A percentile compares a stretch with the other conserved stretches of the same genome.
Evolutionary conservation across 2,888 invertebrate species (phyloP).

Genomic region (Tetanocera ferruginea): DNA sequence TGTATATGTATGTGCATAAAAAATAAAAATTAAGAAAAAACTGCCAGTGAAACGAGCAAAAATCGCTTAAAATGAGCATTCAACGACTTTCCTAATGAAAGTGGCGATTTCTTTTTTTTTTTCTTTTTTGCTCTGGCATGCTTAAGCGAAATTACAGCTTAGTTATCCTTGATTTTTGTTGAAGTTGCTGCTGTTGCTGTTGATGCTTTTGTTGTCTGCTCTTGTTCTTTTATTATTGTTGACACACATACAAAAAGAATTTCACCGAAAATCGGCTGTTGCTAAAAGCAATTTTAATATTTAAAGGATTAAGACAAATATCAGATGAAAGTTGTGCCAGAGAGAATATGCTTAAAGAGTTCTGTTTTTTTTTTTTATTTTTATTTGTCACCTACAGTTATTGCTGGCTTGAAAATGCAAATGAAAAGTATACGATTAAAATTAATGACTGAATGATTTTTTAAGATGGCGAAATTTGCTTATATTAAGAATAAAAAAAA

Average conservation of each 20-base stretch:
- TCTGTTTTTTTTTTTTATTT: too few relatives aligned
- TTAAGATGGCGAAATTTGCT: too few relatives aligned
- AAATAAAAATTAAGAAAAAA: background rate
- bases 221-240: background rate
- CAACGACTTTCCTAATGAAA: background rate
- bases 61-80: slow-evolving; percentile 1
- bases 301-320: background rate
- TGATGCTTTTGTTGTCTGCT: background rate
- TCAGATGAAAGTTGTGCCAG: too few relatives aligned
- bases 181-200: background rate
- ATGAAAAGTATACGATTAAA: background rate
- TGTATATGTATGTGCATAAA: background rate
- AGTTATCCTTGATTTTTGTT: slow-evolving; percentile 1
- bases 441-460: too few relatives aligned
- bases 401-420: too few relatives aligned
- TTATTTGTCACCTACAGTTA: too few relatives aligned
- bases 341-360: too few relatives aligned
- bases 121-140: background rate
- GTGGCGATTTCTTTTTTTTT: background rate
- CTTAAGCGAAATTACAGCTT: background rate
- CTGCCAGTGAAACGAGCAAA: background rate
- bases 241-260: background rate
- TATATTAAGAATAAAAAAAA: too few relatives aligned
- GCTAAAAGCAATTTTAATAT: slow-evolving; percentile 4
- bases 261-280: background rate